A percentile compares a stretch with the other conserved stretches of the same genome.
Evolutionary conservation across 2,113 vertebrate genomes (phyloP).

Genomic region (Caranx ignobilis): DNA sequence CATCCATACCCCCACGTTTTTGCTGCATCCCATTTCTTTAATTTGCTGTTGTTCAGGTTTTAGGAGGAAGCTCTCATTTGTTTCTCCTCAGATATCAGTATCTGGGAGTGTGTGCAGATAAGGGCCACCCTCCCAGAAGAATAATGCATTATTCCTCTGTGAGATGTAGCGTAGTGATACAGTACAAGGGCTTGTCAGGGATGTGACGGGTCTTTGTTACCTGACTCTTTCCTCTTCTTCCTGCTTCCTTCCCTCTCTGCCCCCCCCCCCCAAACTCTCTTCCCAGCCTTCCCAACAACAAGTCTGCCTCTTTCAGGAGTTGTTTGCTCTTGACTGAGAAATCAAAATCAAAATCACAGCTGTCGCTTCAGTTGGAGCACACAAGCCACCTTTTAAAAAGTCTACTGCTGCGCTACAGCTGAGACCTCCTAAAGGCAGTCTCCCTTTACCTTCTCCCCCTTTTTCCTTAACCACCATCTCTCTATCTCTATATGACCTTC

Average conservation of each 20-base stretch:
- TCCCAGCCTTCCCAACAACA: constrained; percentile 33
- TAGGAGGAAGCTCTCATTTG: constrained; percentile 61
- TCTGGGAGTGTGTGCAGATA: constrained; percentile 61
- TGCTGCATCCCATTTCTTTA: constrained; percentile 11
- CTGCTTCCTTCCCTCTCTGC: constrained; percentile 5
- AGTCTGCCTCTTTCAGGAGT: constrained; percentile 56
- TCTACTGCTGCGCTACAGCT: neutral
- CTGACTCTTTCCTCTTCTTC: constrained; percentile 54
- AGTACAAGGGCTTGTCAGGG: constrained; percentile 57
- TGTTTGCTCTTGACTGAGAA: constrained; percentile 69
- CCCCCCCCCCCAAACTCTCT: constrained; percentile 3
- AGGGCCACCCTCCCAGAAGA: constrained; percentile 48
- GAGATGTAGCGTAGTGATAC: constrained; percentile 58
- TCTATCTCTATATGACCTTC: neutral
- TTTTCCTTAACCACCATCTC: neutral
- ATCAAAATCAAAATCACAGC: constrained; percentile 52
- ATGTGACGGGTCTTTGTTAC: constrained; percentile 79
- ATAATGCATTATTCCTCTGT: constrained; percentile 75
- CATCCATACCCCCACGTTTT: neutral
- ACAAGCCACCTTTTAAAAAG: constrained; percentile 34
- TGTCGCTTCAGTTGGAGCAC: constrained; percentile 38
- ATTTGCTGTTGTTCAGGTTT: constrained; percentile 53
- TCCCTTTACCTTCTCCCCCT: neutral
- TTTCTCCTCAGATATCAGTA: constrained; percentile 45
- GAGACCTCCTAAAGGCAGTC: constrained; percentile 26